These are phyloP conservation scores for Drosophila mayri DNA, from an alignment of 1,140 invertebrate species.

Conservation along the genomic window DNA sequence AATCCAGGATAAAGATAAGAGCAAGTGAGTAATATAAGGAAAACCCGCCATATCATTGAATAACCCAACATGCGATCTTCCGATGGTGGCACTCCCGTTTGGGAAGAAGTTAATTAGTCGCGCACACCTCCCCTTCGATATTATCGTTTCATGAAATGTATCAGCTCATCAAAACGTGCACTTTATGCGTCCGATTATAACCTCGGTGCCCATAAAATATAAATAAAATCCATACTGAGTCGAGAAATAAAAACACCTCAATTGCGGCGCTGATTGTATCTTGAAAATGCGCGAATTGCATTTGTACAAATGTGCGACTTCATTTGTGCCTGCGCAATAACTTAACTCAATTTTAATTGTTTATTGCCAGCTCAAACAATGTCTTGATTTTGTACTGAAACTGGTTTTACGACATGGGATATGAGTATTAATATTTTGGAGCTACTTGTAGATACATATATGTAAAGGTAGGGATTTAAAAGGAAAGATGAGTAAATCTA, in stretches of 20 bases:
- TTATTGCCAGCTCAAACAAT: constrained; percentile 25
- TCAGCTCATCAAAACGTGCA: constrained; percentile 48
- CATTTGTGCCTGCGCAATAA: constrained; percentile 44
- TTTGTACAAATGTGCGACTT: constrained; percentile 45
- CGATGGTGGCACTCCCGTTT: constrained; percentile 11
- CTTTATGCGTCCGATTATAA: constrained; percentile 48
- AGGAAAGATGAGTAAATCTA: background rate
- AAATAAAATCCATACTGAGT: constrained; percentile 35
- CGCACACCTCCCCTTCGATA: constrained; percentile 19
- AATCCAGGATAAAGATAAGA: background rate
- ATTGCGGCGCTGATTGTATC: constrained; percentile 41
- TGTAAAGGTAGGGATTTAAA: too few species aligned
- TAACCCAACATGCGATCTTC: background rate
- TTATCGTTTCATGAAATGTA: constrained; percentile 20
- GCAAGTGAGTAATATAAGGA: background rate
- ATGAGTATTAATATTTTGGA: constrained; percentile 13
- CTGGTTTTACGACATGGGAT: constrained; percentile 18
- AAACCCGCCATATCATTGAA: constrained; percentile 5
- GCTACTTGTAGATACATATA: background rate
- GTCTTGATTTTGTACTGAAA: constrained; percentile 10
- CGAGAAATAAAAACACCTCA: constrained; percentile 31
- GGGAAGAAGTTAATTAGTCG: constrained; percentile 24
- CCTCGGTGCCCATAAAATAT: constrained; percentile 35
- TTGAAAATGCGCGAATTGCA: constrained; percentile 36
- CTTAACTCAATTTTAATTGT: constrained; percentile 34